These are phyloP conservation scores for Machaerirhynchus nigripectus DNA, from an alignment of 2,113 vertebrate genomes.

Conservation along the genomic window DNA sequence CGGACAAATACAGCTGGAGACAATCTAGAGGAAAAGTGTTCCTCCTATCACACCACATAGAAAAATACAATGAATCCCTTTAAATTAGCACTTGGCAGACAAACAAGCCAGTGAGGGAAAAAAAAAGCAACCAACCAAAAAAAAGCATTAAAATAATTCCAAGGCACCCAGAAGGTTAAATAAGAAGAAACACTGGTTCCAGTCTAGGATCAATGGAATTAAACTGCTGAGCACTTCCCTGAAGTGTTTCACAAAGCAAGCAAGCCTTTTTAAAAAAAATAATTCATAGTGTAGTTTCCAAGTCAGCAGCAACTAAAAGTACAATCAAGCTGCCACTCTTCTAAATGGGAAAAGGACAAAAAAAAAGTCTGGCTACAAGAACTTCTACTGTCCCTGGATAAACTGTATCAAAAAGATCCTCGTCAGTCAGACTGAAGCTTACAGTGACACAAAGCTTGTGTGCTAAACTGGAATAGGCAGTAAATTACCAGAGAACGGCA, in stretches of 20 bases:
- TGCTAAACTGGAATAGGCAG: not conserved
- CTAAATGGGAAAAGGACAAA: not conserved
- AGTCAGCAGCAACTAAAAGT: not conserved
- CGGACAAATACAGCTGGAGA: constrained; percentile 47
- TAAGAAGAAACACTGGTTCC: not conserved
- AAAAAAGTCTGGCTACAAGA: not conserved
- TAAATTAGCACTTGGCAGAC: constrained; percentile 24
- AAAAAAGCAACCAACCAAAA: not conserved
- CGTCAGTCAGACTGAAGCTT: not conserved
- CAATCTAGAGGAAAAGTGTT: not conserved
- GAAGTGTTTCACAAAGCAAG: not conserved
- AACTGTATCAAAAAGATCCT: not conserved
- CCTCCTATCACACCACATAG: not conserved
- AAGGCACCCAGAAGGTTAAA: not conserved
- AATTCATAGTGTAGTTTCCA: not conserved
- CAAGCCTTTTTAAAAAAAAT: not conserved
- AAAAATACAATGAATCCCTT: constrained; percentile 23
- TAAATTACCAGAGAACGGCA: not conserved
- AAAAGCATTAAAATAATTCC: not conserved
- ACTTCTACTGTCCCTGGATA: not conserved
- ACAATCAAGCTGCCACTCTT: not conserved
- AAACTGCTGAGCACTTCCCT: not conserved
- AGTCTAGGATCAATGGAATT: not conserved
- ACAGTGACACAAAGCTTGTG: not conserved
- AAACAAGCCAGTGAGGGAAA: not conserved